Percentiles rank a stretch among this genome's conserved stretches.
These are phyloP conservation scores for Actenoides lindsayi DNA, from an alignment of 2,113 vertebrate species.

Conservation along the genomic window DNA sequence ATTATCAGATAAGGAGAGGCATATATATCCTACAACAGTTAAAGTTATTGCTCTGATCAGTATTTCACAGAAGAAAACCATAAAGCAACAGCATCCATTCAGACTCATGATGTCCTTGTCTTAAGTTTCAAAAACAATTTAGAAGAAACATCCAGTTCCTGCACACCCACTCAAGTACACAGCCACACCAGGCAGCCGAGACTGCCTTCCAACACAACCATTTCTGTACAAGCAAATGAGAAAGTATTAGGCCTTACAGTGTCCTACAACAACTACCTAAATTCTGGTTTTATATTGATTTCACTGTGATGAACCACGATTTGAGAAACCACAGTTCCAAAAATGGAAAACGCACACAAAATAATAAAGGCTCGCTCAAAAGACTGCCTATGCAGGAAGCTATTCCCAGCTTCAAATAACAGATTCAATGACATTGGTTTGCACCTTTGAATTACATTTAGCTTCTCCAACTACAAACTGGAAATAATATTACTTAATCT, in stretches of 20 bases:
- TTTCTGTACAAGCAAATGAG: neutral
- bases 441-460: neutral
- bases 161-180: neutral
- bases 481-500: neutral
- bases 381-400: neutral
- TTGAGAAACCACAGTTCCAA: neutral
- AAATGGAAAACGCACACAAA: neutral
- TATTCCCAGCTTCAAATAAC: neutral
- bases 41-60: neutral
- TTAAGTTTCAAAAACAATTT: neutral
- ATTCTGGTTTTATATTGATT: neutral
- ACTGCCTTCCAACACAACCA: neutral
- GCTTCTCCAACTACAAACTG: neutral
- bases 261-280: neutral
- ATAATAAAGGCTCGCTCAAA: neutral
- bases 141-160: neutral
- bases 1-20: neutral
- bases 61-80: neutral
- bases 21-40: neutral
- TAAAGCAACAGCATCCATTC: neutral
- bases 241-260: neutral
- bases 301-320: neutral
- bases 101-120: neutral
- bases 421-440: neutral
- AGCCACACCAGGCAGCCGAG: fast-evolving